These are phyloP conservation scores for Battus philenor DNA, from an alignment of 1,140 invertebrate genomes.

Conservation along the genomic window DNA sequence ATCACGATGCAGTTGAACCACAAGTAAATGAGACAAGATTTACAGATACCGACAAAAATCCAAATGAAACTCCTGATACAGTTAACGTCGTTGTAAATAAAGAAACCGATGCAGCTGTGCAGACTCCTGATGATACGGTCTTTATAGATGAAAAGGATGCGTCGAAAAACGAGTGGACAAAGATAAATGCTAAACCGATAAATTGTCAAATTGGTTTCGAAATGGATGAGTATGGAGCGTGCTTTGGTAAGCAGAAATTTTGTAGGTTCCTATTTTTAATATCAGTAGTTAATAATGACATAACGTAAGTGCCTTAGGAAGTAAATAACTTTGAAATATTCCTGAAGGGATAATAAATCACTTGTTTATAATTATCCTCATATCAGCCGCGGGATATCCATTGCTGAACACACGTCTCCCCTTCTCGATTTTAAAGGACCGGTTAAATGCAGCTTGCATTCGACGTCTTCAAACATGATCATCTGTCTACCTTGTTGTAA, in stretches of 20 bases:
- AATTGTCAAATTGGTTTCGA: slow-evolving; percentile 76
- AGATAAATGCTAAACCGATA: slow-evolving; percentile 37
- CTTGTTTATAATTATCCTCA: too few species aligned
- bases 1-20: slow-evolving; percentile 13
- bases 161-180: slow-evolving; percentile 57
- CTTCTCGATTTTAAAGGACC: too few species aligned
- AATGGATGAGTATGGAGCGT: slow-evolving; percentile 58
- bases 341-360: too few species aligned
- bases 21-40: slow-evolving; percentile 29
- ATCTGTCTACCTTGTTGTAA: too few species aligned
- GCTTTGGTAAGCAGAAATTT: slow-evolving; percentile 53
- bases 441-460: too few species aligned
- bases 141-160: slow-evolving; percentile 42
- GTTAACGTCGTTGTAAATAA: slow-evolving; percentile 37
- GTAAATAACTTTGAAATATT: too few species aligned
- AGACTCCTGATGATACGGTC: slow-evolving; percentile 44
- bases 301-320: neutral
- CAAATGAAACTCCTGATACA: slow-evolving; percentile 30
- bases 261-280: slow-evolving; percentile 1
- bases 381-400: too few species aligned
- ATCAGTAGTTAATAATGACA: neutral
- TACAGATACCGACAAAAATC: slow-evolving; percentile 11
- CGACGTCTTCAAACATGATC: too few species aligned
- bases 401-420: too few species aligned
- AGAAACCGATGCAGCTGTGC: slow-evolving; percentile 35